These are phyloP conservation scores for Schizopygopsis malacanthus DNA, from an alignment of 2,797 vertebrate genomes.

Conservation along the genomic window DNA sequence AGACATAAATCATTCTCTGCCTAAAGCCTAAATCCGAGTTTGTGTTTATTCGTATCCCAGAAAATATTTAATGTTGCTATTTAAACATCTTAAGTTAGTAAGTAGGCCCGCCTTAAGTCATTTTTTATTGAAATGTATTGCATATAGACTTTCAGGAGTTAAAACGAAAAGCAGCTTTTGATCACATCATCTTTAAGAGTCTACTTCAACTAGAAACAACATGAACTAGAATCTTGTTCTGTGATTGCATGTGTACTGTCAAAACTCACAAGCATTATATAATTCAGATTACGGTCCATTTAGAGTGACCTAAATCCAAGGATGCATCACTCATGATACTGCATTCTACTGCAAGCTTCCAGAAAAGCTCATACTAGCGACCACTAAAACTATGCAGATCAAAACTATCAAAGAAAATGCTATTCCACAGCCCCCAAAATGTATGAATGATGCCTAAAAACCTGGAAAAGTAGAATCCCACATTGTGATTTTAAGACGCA, in stretches of 20 bases:
- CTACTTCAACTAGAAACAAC: background rate
- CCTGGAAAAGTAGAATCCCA: background rate
- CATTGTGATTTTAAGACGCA: background rate
- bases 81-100: background rate
- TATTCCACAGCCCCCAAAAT: background rate
- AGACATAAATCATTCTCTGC: constrained; percentile 1
- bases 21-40: background rate
- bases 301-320: constrained; percentile 27
- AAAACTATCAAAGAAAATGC: background rate
- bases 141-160: background rate
- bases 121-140: background rate
- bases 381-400: background rate
- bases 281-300: background rate
- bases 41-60: background rate
- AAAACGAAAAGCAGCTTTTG: background rate
- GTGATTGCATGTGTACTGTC: background rate
- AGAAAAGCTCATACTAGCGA: constrained; percentile 1
- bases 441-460: background rate
- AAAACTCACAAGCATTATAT: background rate
- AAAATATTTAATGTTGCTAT: background rate
- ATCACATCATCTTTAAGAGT: background rate
- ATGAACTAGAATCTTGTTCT: background rate
- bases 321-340: constrained; percentile 22
- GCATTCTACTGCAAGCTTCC: background rate
- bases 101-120: background rate